Base-by-base conservation (phyloP, 2,888 invertebrate genomes). In the Buathra laborator region DNA sequence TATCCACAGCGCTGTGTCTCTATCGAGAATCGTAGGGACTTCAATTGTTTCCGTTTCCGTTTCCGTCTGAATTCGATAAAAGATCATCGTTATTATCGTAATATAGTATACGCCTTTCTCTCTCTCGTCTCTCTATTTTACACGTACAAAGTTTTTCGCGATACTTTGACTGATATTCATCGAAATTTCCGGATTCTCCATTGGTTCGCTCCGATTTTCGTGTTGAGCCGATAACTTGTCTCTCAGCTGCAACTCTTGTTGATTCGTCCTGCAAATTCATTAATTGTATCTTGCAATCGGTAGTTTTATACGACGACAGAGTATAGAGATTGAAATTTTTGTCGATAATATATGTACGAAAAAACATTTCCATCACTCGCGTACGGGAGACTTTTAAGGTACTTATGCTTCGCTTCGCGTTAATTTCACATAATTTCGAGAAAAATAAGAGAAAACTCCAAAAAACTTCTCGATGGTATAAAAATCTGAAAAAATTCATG, bases 251-350 rank as follows among this genome's bases (percentile, higher is more conserved):
- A 89, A 48, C 88, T 94, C 94, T 89, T 94, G 94, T 71, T 93
- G 91, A 66, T 92, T 94, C 14, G 94, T 94, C 94, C 94, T 95
- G 78, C 43, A 89, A 51, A 5, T 12, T 4, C 14, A 51, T 10
- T 51, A 10, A 12, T 37, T 2, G 64, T 53, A 72, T 37, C 9
- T 1, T 9, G 1, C 2, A 24, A 24, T 24, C 2, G 24, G 24
- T 3, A 24, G 2, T 24, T 24, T 24, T 24, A 24, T 19, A 19
- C 24, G 24, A 24, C 24, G 24, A 24, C 24, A 24, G n/a, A n/a
- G n/a, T n/a, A n/a, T n/a, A n/a, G n/a, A n/a, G n/a, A n/a, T n/a
- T n/a, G n/a, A n/a, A n/a, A n/a, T n/a, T n/a, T n/a, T n/a, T n/a
- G n/a, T n/a, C n/a, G n/a, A n/a, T n/a, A n/a, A n/a, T n/a, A n/a